These are phyloP conservation scores for Trichacis sp. DNA, from an alignment of 2,888 invertebrate species.

Conservation along the genomic window DNA sequence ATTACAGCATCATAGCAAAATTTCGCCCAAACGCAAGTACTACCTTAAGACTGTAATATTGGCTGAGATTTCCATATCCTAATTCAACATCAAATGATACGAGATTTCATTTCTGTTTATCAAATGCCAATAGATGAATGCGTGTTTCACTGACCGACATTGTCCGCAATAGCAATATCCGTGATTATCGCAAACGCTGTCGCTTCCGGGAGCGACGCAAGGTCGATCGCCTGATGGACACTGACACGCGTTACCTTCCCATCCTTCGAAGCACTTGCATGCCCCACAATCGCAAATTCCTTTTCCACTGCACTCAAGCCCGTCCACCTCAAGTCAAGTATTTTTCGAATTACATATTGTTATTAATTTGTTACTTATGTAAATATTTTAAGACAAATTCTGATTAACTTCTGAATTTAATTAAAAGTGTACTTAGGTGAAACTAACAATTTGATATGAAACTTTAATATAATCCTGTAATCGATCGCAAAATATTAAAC, in stretches of 20 bases:
- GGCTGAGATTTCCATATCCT: too few species aligned
- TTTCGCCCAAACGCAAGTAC: too few species aligned
- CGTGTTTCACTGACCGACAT: constrained; percentile 42
- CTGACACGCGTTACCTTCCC: constrained; percentile 53
- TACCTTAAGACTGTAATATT: too few species aligned
- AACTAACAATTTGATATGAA: too few species aligned
- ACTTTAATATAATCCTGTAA: too few species aligned
- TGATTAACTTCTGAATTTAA: not conserved
- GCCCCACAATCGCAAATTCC: constrained; percentile 54
- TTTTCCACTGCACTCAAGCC: constrained; percentile 52
- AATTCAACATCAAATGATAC: too few species aligned
- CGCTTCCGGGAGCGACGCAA: constrained; percentile 55
- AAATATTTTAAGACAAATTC: not conserved
- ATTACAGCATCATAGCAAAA: too few species aligned
- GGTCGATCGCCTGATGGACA: constrained; percentile 48
- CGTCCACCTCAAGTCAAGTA: constrained; percentile 42
- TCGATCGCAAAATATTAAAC: too few species aligned
- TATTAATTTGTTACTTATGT: too few species aligned
- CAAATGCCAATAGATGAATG: not conserved
- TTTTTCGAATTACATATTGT: too few species aligned
- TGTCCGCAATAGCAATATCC: constrained; percentile 57
- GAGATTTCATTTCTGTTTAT: too few species aligned
- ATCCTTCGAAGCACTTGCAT: constrained; percentile 51
- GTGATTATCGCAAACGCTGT: constrained; percentile 51
- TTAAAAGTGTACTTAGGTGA: not conserved